Base-by-base conservation (phyloP, 2,113 vertebrate genomes). In the Siniperca chuatsi region DNA sequence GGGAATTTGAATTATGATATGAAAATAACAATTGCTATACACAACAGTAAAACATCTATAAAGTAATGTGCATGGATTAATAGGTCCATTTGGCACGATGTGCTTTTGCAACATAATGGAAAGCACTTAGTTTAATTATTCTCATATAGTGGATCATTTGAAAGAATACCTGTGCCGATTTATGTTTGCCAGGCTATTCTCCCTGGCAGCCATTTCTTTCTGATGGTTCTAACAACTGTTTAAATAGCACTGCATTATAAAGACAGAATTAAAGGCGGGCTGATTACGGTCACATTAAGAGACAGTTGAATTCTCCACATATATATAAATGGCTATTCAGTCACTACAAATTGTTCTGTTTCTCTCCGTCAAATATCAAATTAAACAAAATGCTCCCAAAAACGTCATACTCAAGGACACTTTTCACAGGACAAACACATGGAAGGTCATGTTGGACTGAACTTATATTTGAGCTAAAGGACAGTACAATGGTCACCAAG, bases 61-160 rank as follows among this genome's bases (percentile, higher is more conserved):
- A 83, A 75, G 54, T 33, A 52, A 74, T 67, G 25, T 79, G 29
- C 23, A 55, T 57, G 16, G 58, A 75, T 83, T 75, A 78, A 84
- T 82, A 16, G 55, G 35, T 65, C 6, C 29, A 60, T 79, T 86
- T 77, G 71, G 87, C 81, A 66, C 46, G 0, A 10, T 20, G 4
- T 40, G 29, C 44, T 55, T 81, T 65, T 58, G 21, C 13, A 62
- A 65, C 73, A 57, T 62, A 85, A 83, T 85, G 66, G 44, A 85
- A 80, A 78, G 75, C 84, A 85, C 84, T 89, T 84, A 82, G 57
- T 79, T 37, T 81, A 78, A 89, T 82, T 87, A 85, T 91, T 78
- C 70, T 81, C 68, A 79, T 69, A 84, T 77, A 35, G 25, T 42
- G 23, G 50, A 46, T 54, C 57, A 46, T 79, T 84, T 78, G 60